A percentile compares a stretch with the other conserved stretches of the same genome.
Conservation (phyloP, 1,140 invertebrate genomes). For the Apis cerana region DNA sequence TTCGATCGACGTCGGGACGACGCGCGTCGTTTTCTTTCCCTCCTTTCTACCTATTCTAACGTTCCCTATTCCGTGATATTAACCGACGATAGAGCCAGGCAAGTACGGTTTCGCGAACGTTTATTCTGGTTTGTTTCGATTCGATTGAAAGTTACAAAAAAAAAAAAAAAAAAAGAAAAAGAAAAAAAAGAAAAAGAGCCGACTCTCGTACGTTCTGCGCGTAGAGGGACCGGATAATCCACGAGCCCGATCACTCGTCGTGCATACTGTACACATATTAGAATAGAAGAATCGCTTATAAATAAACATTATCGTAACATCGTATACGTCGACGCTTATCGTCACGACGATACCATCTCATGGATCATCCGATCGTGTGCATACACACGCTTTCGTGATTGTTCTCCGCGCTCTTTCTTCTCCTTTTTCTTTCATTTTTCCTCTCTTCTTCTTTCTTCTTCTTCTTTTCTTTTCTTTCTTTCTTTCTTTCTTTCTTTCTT, state of each 20-base stretch:
- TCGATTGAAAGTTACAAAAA: background rate
- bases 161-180: too few relatives aligned
- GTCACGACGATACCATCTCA: slow-evolving; percentile 17
- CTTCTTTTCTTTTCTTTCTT: background rate
- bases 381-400: slow-evolving; percentile 7
- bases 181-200: background rate
- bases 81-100: background rate
- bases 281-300: slow-evolving; percentile 51
- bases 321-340: slow-evolving; percentile 40
- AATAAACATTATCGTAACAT: slow-evolving; percentile 48
- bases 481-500: background rate
- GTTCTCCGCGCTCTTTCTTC: background rate
- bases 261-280: slow-evolving; percentile 40
- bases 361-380: slow-evolving; percentile 25
- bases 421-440: background rate
- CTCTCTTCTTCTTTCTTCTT: background rate
- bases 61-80: slow-evolving; percentile 1
- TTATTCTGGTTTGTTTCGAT: background rate
- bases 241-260: slow-evolving; percentile 14
- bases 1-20: slow-evolving; percentile 52
- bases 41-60: background rate
- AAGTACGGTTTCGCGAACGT: background rate
- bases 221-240: slow-evolving; percentile 20
- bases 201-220: background rate
- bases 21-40: slow-evolving; percentile 16